Percentiles rank a stretch among this genome's conserved stretches.
Evolutionary conservation across 2,888 invertebrate species (phyloP).

Genomic region (Drosophila cognata): DNA sequence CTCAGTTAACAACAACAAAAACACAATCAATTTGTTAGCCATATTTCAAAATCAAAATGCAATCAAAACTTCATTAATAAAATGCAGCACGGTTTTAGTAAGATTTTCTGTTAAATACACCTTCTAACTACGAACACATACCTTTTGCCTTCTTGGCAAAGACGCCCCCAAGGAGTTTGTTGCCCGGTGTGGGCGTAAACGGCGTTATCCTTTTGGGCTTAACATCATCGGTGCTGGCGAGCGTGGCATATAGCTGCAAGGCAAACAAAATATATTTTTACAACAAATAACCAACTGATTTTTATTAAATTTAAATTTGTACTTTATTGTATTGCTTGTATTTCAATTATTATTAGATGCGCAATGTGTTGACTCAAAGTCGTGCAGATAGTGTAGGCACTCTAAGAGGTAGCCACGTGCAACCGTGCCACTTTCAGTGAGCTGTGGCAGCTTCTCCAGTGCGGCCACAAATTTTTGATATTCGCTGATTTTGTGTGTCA

Average conservation of each 20-base stretch:
- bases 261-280: conserved; percentile 8
- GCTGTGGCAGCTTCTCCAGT: conserved; percentile 58
- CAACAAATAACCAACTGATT: not conserved
- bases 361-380: conserved; percentile 43
- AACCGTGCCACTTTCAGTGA: conserved; percentile 76
- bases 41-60: conserved; percentile 31
- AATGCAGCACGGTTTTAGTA: conserved; percentile 2
- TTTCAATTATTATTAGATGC: conserved; percentile 1
- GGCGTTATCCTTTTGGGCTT: conserved; percentile 75
- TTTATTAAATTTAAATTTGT: conserved; percentile 20
- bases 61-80: conserved; percentile 9
- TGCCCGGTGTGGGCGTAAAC: conserved; percentile 79
- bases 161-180: conserved; percentile 83
- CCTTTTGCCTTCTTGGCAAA: conserved; percentile 83
- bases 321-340: conserved; percentile 42
- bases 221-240: conserved; percentile 55
- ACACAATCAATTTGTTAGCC: conserved; percentile 45
- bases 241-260: conserved; percentile 77
- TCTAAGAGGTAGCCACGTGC: conserved; percentile 72
- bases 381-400: conserved; percentile 65
- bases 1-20: conserved; percentile 33
- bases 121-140: conserved; percentile 45
- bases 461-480: conserved; percentile 66
- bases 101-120: not conserved
- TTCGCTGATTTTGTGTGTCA: conserved; percentile 78